These are phyloP conservation scores for human DNA, from an alignment of 2,113 vertebrate species.

Conservation along the genomic window DNA sequence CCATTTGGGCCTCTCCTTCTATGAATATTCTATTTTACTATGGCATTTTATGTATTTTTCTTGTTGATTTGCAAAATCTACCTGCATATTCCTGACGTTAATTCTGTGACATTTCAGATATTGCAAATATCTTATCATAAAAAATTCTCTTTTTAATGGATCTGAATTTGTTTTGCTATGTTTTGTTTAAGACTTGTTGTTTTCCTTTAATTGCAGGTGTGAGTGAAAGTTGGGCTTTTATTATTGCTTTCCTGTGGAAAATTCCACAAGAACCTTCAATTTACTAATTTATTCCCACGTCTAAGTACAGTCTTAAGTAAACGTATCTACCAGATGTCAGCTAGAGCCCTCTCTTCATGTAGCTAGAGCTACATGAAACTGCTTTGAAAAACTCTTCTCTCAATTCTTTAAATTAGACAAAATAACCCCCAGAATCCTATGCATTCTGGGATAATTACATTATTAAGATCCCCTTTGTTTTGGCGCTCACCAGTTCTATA, in stretches of 20 bases:
- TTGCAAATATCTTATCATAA: neutral
- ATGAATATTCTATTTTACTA: neutral
- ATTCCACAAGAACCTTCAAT: constrained; percentile 15
- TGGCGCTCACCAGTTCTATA: neutral
- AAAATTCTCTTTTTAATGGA: neutral
- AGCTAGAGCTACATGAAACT: neutral
- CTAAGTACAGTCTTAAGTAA: neutral
- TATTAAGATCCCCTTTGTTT: neutral
- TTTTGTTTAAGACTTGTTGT: neutral
- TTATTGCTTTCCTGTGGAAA: constrained; percentile 43
- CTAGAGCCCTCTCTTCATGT: neutral
- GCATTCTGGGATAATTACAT: neutral
- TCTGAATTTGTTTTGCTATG: constrained; percentile 3
- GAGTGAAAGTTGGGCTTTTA: neutral
- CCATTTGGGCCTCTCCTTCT: neutral
- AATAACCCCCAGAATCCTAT: neutral
- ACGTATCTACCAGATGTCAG: constrained; percentile 10
- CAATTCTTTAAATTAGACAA: neutral
- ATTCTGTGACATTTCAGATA: neutral
- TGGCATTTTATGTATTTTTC: neutral
- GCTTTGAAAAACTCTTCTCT: neutral
- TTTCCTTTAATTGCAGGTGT: neutral
- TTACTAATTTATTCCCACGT: neutral
- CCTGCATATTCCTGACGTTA: neutral
- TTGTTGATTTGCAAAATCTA: constrained; percentile 10